Percentiles rank a stretch among this genome's conserved stretches.
Conservation (phyloP, 2,888 invertebrate species). For the Rotaria sp. region DNA sequence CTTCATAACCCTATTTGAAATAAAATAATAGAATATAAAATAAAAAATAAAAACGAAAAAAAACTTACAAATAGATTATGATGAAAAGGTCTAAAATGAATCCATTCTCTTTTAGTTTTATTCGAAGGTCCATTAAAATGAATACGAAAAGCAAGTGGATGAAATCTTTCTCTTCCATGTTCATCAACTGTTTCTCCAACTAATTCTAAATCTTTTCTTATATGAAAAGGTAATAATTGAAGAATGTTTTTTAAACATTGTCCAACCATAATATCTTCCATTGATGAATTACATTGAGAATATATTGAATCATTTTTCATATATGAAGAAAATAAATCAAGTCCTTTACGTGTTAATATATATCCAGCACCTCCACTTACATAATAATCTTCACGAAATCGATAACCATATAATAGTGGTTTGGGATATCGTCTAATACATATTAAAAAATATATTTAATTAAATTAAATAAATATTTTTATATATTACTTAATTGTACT, state of each 20-base stretch:
- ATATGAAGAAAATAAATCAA: constrained; percentile 12
- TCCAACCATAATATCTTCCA: too few species aligned
- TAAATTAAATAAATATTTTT: too few species aligned
- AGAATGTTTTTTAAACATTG: too few species aligned
- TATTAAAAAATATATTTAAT: too few species aligned
- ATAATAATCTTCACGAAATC: constrained; percentile 37
- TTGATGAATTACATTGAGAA: not conserved
- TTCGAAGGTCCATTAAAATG: constrained; percentile 31
- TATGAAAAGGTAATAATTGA: not conserved
- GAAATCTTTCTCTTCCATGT: constrained; percentile 37
- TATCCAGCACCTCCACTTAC: constrained; percentile 37
- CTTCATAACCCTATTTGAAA: not conserved
- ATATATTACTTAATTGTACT: not conserved
- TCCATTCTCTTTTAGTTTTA: not conserved
- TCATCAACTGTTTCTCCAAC: constrained; percentile 32
- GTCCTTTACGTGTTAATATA: constrained; percentile 23
- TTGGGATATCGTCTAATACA: too few species aligned
- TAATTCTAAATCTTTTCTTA: not conserved
- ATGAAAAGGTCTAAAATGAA: constrained; percentile 2
- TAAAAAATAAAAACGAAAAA: not conserved
- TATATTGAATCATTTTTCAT: constrained; percentile 25
- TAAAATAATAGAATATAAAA: not conserved
- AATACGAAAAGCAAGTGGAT: constrained; percentile 29
- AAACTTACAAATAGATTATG: not conserved
- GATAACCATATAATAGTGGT: constrained; percentile 36